Base-by-base conservation (phyloP, 2,888 invertebrate species). In the Conomelus anceps region DNA sequence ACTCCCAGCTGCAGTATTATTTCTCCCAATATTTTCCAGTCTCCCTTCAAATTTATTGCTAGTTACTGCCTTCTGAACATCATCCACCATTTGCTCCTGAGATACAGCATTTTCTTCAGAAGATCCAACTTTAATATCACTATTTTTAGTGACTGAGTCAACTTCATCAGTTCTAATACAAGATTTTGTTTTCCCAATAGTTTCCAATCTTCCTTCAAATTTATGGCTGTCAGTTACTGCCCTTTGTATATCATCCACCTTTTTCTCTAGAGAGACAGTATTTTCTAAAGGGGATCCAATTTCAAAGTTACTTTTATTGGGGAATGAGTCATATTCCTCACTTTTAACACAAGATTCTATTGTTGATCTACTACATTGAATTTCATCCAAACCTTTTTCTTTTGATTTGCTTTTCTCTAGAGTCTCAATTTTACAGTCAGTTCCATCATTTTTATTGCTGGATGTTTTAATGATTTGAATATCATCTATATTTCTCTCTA, bases 321-420 rank as follows among this genome's bases (percentile, higher is more conserved):
- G n/a, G n/a, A n/a, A n/a, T n/a, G n/a, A n/a, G 26, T 26, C 26
- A 26, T 7, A 4, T 26, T n/a, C n/a, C 20, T 63, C 63, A 63
- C 3, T 63, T 63, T 63, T n/a, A 63, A n/a, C 63, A 63, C n/a
- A n/a, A n/a, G 63, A 63, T 63, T 63, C n/a, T 63, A 63, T 63
- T 63, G 63, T 7, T 63, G 20, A 7, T 63, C 1, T n/a, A 63
- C 63, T 4, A 63, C 3, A n/a, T 63, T n/a, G 22, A 24, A 87
- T 13, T 22, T 63, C 23, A 89, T 89, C 89, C 22, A 23, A 63
- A 89, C 24, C 24, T 84, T 63, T 22, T 63, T 87, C 87, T 63
- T 63, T 17, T 17, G 13, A 11, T 22, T 22, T 23, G 11, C n/a
- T 85, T n/a, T 23, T 22, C 11, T 23, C 13, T 11, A 11, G 1